Base-by-base conservation (phyloP, 2,113 vertebrate species). In the Oreochromis aureus region DNA sequence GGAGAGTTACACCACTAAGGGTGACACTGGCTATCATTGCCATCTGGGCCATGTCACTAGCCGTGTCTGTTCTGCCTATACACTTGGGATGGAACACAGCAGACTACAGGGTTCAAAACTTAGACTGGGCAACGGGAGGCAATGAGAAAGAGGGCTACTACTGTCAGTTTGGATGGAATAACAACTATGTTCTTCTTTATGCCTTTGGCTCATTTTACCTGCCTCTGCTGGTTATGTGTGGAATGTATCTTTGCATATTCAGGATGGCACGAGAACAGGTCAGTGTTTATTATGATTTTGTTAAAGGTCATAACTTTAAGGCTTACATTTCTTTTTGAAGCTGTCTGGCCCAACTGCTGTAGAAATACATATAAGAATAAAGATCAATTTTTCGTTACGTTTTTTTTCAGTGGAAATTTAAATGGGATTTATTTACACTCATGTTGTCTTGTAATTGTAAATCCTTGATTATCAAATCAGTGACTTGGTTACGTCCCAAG, bases 31-130 rank as follows among this genome's bases (percentile, higher is more conserved):
- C 96, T 5, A 95, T 99, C 71, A 89, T 87, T 11, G 81, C 96
- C 18, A 98, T 99, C 80, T 99, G 98, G 98, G 89, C 91, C 0
- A 85, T 97, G 55, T 98, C 98, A 1, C 89, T 99, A 81, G 96
- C 97, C 69, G 86, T 97, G 39, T 98, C 98, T 56, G 98, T 99
- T 91, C 91, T 98, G 16, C 97, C 98, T 24, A 97, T 99, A 89
- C 97, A 99, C 90, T 86, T 99, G 95, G 98, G 97, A 56, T 99
- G 97, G 98, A 99, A 99, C 94, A 98, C 97, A 44, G 95, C 90
- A 0, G 96, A 97, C 85, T 96, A 95, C 46, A 94, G 36, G 0
- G 95, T 97, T 27, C 97, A 98, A 84, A 96, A 97, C 51, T 79
- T 61, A 22, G 91, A 89, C 27, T 91, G 89, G 88, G 18, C 69